A percentile compares a stretch with the other conserved stretches of the same genome.
These are phyloP conservation scores for Arrhopalites spinosus DNA, from an alignment of 2,888 invertebrate species.

Conservation along the genomic window DNA sequence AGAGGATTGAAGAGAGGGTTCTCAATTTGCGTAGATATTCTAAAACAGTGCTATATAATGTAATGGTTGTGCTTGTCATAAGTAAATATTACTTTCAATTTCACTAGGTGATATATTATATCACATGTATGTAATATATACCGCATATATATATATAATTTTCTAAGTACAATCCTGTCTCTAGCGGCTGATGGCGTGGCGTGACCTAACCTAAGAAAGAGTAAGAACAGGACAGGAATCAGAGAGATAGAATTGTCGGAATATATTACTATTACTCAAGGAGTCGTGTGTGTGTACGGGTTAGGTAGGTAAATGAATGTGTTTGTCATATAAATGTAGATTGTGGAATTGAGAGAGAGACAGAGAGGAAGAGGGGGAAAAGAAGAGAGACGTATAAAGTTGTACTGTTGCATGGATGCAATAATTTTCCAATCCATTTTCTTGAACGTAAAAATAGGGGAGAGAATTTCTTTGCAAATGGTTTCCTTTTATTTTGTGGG, in stretches of 20 bases:
- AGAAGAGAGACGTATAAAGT: neutral
- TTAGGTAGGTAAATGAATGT: constrained; percentile 16
- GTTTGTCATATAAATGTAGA: constrained; percentile 27
- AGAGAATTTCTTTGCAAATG: constrained; percentile 46
- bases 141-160: neutral
- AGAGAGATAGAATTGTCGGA: neutral
- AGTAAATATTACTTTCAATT: constrained; percentile 15
- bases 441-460: constrained; percentile 26
- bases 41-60: constrained; percentile 6
- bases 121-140: neutral
- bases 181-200: too few species aligned
- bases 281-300: neutral
- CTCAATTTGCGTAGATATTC: constrained; percentile 20
- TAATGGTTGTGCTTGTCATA: constrained; percentile 7
- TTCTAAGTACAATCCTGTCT: neutral
- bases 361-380: too few species aligned
- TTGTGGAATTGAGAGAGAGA: constrained; percentile 9
- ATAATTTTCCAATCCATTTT: constrained; percentile 56
- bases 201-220: neutral
- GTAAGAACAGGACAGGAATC: neutral
- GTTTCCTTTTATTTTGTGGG: constrained; percentile 51
- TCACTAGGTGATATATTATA: neutral
- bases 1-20: neutral
- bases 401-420: constrained; percentile 36
- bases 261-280: neutral